Conservation (phyloP, 1,140 invertebrate genomes). For the Neelides sp. region DNA sequence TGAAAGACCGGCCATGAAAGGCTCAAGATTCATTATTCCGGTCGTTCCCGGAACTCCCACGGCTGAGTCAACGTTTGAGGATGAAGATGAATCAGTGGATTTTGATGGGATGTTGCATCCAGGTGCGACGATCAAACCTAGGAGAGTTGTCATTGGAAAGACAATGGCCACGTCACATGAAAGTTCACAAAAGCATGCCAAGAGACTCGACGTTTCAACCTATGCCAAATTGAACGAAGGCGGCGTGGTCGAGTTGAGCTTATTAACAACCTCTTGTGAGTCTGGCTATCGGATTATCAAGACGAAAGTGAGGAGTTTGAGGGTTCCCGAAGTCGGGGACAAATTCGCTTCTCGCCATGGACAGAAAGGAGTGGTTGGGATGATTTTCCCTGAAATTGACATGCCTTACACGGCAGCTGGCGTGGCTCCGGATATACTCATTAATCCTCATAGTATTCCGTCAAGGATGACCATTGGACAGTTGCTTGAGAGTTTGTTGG, state of each 20-base stretch:
- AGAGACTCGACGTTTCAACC: not conserved
- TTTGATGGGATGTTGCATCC: not conserved
- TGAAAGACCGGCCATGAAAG: slow-evolving; percentile 4
- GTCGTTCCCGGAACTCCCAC: too few species aligned
- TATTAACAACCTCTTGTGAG: slow-evolving; percentile 87
- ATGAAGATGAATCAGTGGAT: not conserved
- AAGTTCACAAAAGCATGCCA: too few species aligned
- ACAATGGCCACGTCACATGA: too few species aligned
- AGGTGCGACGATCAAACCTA: slow-evolving; percentile 4
- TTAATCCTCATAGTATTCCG: slow-evolving; percentile 97
- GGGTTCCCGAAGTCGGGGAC: slow-evolving; percentile 97
- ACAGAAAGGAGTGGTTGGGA: slow-evolving; percentile 98
- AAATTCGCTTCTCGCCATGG: slow-evolving; percentile 98
- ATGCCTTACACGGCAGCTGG: slow-evolving; percentile 97
- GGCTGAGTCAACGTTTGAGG: not conserved
- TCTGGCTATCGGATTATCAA: slow-evolving; percentile 98
- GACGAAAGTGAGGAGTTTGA: slow-evolving; percentile 65
- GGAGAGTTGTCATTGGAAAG: slow-evolving; percentile 12
- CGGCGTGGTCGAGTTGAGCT: slow-evolving; percentile 1
- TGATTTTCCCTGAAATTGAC: slow-evolving; percentile 60
- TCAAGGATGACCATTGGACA: slow-evolving; percentile 99
- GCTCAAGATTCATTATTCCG: too few species aligned
- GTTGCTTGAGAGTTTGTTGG: slow-evolving; percentile 96
- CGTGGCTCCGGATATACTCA: slow-evolving; percentile 92
- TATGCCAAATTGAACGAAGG: not conserved